Evolutionary conservation across 2,888 invertebrate genomes (phyloP).

Genomic region (Imbricaverruca yamaguchii): DNA sequence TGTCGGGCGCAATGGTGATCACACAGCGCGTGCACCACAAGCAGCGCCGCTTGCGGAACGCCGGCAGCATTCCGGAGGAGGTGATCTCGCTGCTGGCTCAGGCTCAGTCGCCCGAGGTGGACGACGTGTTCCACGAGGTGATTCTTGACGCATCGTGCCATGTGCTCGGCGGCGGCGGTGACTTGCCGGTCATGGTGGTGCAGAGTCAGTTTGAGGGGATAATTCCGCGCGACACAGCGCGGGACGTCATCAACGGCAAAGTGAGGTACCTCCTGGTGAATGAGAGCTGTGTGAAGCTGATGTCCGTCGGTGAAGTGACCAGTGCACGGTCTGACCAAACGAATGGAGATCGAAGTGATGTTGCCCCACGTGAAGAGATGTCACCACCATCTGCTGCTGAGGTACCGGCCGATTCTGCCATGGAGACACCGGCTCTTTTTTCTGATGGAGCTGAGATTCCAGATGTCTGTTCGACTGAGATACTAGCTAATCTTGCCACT

Average conservation of each 20-base stretch:
- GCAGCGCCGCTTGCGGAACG: background rate
- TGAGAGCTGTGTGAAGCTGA: background rate
- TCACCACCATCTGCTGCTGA: no score
- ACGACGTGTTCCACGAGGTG: background rate
- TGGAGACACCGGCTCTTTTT: no score
- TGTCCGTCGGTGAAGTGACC: background rate
- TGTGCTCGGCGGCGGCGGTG: background rate
- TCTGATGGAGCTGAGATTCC: no score
- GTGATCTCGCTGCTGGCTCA: background rate
- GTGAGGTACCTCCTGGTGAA: background rate
- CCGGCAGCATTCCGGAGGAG: background rate
- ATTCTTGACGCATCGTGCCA: background rate
- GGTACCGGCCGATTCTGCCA: no score
- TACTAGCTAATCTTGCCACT: no score
- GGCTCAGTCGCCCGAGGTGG: background rate
- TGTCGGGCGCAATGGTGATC: background rate
- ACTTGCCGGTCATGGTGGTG: background rate
- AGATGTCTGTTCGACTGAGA: no score
- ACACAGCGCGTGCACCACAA: background rate
- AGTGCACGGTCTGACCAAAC: background rate
- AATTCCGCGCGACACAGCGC: background rate
- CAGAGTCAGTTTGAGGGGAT: background rate
- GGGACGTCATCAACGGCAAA: slow-evolving; percentile 5
- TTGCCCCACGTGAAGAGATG: no score
- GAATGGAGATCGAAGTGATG: no score